phyloP scores from a whole-genome alignment of 2,113 vertebrate genomes.

The Gnathonemus echidnorhynchus region DNA sequence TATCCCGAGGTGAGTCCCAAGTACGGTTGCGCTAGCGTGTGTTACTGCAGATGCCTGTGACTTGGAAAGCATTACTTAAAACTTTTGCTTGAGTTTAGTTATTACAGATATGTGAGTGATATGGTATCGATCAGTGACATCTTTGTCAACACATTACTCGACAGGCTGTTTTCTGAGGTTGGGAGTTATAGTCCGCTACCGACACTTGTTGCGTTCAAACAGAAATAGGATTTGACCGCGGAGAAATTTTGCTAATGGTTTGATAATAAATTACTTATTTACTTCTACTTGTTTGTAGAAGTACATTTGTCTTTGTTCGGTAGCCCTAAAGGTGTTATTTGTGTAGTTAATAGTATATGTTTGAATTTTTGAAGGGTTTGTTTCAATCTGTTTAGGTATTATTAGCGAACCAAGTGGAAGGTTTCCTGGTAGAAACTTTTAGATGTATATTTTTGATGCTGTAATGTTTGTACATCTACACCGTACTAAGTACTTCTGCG shows the following conservation, averaged over 20 bases:
- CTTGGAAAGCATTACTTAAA: background rate
- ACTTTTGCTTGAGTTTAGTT: background rate
- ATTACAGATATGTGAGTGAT: background rate
- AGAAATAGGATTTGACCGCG: background rate
- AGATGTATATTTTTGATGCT: background rate
- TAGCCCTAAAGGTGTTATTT: background rate
- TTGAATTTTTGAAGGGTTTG: background rate
- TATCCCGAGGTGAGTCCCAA: constrained; percentile 60
- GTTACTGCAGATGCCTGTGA: background rate
- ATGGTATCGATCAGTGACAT: background rate
- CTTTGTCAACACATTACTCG: background rate
- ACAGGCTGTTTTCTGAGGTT: background rate
- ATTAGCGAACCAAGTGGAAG: background rate
- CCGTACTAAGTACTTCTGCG: background rate
- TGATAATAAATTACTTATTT: background rate
- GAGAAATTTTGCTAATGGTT: background rate
- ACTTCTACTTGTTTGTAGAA: background rate
- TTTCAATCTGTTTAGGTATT: background rate
- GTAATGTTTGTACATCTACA: background rate
- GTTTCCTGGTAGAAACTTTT: background rate
- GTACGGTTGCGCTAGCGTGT: background rate
- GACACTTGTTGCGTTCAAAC: background rate
- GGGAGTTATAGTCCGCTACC: background rate
- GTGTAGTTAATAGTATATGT: background rate
- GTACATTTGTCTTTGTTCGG: background rate